Evolutionary conservation across 30 jellyfish, hydroid and myxozoan species (phyloP).

Genomic region (Chironex yamaguchii): DNA sequence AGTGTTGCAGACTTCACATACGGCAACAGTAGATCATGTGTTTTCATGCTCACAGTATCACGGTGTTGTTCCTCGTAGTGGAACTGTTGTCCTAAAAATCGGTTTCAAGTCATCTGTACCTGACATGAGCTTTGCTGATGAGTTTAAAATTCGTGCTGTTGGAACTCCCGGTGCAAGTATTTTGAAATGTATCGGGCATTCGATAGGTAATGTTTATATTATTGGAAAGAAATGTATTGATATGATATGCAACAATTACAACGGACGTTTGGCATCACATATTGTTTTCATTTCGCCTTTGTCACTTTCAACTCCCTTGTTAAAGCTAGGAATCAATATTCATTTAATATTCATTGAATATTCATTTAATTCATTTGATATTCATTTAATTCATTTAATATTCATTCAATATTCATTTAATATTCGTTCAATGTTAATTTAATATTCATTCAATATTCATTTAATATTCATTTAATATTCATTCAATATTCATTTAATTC

Average conservation of each 20-base stretch:
- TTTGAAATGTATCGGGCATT: slow-evolving; percentile 74
- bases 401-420: too few species aligned
- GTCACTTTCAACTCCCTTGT: not conserved
- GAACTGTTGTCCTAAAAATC: slow-evolving; percentile 40
- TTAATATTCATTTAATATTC: too few species aligned
- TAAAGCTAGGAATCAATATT: not conserved
- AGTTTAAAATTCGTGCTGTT: slow-evolving; percentile 79
- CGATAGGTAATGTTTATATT: too few species aligned
- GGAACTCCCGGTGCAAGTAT: slow-evolving; percentile 64
- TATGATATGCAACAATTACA: too few species aligned
- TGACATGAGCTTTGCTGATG: slow-evolving; percentile 66
- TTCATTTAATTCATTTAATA: too few species aligned
- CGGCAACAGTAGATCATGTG: slow-evolving; percentile 74
- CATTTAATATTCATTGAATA: too few species aligned
- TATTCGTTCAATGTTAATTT: too few species aligned
- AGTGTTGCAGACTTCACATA: slow-evolving; percentile 80
- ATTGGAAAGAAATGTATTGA: too few species aligned
- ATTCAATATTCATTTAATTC: too few species aligned
- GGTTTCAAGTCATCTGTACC: slow-evolving; percentile 68
- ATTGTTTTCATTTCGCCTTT: not conserved
- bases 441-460: too few species aligned
- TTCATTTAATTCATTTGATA: too few species aligned
- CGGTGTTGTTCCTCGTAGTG: slow-evolving; percentile 79
- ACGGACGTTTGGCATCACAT: not conserved
- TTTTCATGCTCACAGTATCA: slow-evolving; percentile 82